These are phyloP conservation scores for Meandrina meandrites DNA, from an alignment of 92 coral and sea anemone genomes.

Conservation along the genomic window DNA sequence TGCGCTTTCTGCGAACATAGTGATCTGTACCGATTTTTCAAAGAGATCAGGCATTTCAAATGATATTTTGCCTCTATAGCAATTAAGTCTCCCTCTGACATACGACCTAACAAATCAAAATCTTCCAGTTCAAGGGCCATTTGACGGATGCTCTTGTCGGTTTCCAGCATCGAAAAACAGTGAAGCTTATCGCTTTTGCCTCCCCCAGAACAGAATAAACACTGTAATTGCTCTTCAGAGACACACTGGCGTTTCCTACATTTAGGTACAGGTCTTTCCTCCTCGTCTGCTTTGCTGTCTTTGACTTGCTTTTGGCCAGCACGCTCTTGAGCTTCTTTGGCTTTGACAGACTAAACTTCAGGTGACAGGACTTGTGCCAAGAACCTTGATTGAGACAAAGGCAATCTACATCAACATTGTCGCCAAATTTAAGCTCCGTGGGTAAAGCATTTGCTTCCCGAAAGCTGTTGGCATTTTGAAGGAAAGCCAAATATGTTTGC, in stretches of 20 bases:
- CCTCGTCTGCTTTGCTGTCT: constrained; percentile 13
- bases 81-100: constrained; percentile 21
- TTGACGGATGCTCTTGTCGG: constrained; percentile 3
- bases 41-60: constrained; percentile 9
- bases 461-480: constrained; percentile 7
- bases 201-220: constrained; percentile 24
- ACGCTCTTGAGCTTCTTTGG: constrained; percentile 42
- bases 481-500: not conserved
- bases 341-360: constrained; percentile 41
- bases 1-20: constrained; percentile 27
- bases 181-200: constrained; percentile 3
- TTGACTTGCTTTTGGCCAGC: constrained; percentile 2
- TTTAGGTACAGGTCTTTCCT: constrained; percentile 15
- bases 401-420: constrained; percentile 25
- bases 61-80: not conserved
- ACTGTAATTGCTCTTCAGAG: constrained; percentile 5
- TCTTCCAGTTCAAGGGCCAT: constrained; percentile 22
- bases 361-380: constrained; percentile 60
- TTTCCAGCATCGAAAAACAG: constrained; percentile 7
- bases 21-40: constrained; percentile 32
- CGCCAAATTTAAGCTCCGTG: constrained; percentile 18
- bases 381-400: constrained; percentile 25
- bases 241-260: not conserved
- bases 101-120: not conserved
- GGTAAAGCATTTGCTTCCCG: constrained; percentile 28